Conservation (phyloP, 2,797 vertebrate species). For the Amazona finschi region DNA sequence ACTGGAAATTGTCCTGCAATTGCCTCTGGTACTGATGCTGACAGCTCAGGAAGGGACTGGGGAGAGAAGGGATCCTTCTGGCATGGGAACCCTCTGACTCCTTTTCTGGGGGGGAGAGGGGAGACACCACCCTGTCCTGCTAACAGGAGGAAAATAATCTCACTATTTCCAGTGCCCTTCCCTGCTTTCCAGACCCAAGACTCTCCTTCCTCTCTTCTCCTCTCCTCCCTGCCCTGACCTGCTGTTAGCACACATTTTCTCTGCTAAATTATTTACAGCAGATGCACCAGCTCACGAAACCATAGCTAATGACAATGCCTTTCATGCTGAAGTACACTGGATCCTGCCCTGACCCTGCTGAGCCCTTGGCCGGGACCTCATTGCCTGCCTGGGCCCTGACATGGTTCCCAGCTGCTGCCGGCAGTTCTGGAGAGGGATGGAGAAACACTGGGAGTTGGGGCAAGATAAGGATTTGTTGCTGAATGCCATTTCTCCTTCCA, state of each 20-base stretch:
- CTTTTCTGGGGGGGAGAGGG: neutral
- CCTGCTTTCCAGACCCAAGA: neutral
- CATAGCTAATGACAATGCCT: neutral
- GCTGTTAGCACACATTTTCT: neutral
- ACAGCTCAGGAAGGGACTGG: slow-evolving; percentile 39
- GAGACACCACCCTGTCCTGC: neutral
- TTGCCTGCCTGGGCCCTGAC: rapidly evolving
- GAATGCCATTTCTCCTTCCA: neutral
- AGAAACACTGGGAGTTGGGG: neutral
- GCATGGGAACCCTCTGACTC: slow-evolving; percentile 46
- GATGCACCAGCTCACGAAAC: rapidly evolving
- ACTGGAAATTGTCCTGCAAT: slow-evolving; percentile 62
- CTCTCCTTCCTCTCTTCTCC: neutral
- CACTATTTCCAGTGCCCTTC: neutral
- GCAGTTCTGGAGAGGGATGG: neutral
- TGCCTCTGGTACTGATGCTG: slow-evolving; percentile 54
- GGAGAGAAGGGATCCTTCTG: neutral
- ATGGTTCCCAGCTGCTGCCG: rapidly evolving
- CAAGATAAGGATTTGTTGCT: neutral
- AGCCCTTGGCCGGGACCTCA: neutral
- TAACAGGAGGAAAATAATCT: neutral
- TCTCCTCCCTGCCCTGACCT: neutral
- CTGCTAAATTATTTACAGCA: slow-evolving; percentile 18
- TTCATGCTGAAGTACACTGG: neutral
- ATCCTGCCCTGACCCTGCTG: neutral